A percentile compares a stretch with the other conserved stretches of the same genome.
Evolutionary conservation across 2,113 vertebrate species (phyloP).

Genomic region (Tringa solitaria): DNA sequence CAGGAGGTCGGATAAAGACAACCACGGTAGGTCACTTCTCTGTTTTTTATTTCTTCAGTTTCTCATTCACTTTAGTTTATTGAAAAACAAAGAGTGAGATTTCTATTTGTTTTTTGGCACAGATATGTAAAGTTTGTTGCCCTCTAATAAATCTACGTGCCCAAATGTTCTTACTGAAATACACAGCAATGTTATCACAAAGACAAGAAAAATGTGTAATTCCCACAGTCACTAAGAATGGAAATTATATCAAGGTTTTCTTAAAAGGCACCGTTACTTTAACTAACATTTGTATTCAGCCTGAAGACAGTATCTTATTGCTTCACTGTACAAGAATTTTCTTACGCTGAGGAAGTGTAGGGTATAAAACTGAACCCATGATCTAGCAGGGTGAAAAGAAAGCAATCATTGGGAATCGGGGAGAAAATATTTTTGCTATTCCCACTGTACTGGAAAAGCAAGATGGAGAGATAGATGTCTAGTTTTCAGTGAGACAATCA

Average conservation of each 20-base stretch:
- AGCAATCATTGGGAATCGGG: background rate
- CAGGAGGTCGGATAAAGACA: conserved; percentile 96
- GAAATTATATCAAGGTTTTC: background rate
- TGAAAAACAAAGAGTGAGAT: background rate
- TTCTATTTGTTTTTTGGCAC: background rate
- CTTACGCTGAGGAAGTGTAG: background rate
- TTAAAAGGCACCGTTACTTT: background rate
- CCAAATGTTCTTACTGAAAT: background rate
- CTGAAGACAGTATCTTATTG: background rate
- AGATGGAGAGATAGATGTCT: background rate
- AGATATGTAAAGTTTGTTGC: background rate
- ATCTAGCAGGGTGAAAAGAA: background rate
- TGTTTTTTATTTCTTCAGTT: background rate
- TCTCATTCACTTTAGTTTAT: background rate
- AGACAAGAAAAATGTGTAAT: background rate
- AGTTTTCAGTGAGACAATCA: background rate
- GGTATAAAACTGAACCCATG: background rate
- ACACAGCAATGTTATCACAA: background rate
- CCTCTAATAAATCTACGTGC: background rate
- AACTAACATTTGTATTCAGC: background rate
- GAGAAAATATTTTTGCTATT: background rate
- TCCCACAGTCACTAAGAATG: background rate
- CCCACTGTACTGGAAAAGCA: background rate
- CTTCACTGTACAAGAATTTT: background rate
- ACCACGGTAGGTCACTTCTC: conserved; percentile 85